Evolutionary conservation across 2,797 vertebrate genomes (phyloP).

Genomic region (Molossus alvarezi): DNA sequence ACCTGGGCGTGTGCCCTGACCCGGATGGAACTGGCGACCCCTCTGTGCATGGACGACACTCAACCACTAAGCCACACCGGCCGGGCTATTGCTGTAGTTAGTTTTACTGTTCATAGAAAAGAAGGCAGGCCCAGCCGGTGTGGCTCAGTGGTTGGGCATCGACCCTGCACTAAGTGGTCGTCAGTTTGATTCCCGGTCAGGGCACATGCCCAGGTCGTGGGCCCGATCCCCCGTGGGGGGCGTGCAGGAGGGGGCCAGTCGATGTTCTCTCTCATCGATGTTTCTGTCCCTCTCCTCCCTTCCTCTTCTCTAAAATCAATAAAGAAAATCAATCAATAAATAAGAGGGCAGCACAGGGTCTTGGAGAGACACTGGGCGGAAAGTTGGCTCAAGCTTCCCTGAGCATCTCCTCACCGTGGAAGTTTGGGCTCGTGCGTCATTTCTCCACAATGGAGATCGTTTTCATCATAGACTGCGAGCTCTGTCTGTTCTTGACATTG

Average conservation of each 20-base stretch:
- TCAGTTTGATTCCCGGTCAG: too few species aligned
- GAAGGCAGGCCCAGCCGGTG: too few species aligned
- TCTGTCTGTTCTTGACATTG: background rate
- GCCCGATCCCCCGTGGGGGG: too few species aligned
- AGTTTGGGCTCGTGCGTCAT: background rate
- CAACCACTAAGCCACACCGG: background rate
- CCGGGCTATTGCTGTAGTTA: background rate
- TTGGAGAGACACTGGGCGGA: background rate
- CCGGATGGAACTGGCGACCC: background rate
- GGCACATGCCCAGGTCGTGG: too few species aligned
- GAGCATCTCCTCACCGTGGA: background rate
- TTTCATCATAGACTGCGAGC: slow-evolving; percentile 6
- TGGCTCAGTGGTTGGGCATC: too few species aligned
- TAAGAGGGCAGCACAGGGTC: background rate
- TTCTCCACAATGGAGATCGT: background rate
- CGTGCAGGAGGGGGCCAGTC: too few species aligned
- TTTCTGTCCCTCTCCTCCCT: too few species aligned
- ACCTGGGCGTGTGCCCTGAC: background rate
- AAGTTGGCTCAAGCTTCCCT: background rate
- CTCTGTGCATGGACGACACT: background rate
- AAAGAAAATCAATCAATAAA: background rate
- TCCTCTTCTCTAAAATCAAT: too few species aligned
- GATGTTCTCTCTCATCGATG: too few species aligned
- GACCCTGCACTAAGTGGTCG: too few species aligned
- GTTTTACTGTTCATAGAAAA: too few species aligned